phyloP scores from a whole-genome alignment of 2,113 vertebrate species.

The Mobula hypostoma region DNA sequence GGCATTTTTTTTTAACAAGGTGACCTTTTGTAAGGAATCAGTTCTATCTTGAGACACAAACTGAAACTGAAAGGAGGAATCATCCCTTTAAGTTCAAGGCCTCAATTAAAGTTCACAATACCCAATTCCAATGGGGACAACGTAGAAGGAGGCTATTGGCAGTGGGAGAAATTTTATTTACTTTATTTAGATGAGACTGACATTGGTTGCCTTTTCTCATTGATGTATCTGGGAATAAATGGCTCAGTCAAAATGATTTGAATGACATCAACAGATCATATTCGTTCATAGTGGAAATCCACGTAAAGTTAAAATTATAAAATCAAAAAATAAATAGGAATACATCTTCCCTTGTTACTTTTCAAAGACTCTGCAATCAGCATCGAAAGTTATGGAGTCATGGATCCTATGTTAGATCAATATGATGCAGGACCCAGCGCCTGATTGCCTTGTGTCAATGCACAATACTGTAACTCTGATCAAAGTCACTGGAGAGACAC shows the following conservation, averaged over 20 bases:
- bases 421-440: too few species aligned
- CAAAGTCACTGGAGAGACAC: too few species aligned
- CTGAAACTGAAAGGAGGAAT: background rate
- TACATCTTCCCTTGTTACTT: too few species aligned
- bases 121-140: background rate
- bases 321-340: too few species aligned
- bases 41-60: background rate
- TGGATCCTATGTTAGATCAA: too few species aligned
- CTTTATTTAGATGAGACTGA: background rate
- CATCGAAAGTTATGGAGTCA: too few species aligned
- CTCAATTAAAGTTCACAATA: background rate
- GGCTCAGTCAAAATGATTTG: background rate
- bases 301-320: too few species aligned
- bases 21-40: background rate
- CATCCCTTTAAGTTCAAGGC: background rate
- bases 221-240: background rate
- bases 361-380: too few species aligned
- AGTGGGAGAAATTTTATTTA: background rate
- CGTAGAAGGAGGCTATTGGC: background rate
- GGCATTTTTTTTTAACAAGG: background rate
- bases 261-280: background rate
- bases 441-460: too few species aligned
- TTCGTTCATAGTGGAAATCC: background rate
- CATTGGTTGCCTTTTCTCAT: too few species aligned
- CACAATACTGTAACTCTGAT: too few species aligned